Conservation (phyloP, 2,888 invertebrate species). For the Hypselothyrea guttata region DNA sequence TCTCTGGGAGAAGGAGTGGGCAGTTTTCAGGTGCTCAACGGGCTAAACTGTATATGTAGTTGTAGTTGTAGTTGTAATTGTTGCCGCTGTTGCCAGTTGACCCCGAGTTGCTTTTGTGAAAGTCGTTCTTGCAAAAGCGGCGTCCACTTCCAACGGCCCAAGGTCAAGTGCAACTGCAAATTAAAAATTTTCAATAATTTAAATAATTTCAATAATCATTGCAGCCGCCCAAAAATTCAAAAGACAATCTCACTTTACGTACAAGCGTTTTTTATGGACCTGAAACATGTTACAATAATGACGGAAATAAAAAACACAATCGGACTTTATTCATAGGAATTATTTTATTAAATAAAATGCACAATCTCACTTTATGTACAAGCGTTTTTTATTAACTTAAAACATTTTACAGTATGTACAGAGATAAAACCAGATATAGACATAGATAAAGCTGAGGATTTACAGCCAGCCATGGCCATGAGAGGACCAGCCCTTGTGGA, state of each 20-base stretch:
- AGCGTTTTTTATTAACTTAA: slow-evolving; percentile 47
- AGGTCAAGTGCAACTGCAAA: slow-evolving; percentile 79
- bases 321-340: too few species aligned
- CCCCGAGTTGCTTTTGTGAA: slow-evolving; percentile 67
- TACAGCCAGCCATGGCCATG: slow-evolving; percentile 66
- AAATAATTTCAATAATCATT: slow-evolving; percentile 8
- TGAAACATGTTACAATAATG: too few species aligned
- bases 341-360: slow-evolving; percentile 24
- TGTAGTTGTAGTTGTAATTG: slow-evolving; percentile 8
- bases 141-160: slow-evolving; percentile 47
- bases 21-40: slow-evolving; percentile 34
- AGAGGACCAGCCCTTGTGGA: slow-evolving; percentile 69
- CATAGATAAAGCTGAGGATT: too few species aligned
- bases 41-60: slow-evolving; percentile 12
- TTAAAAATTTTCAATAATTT: too few species aligned
- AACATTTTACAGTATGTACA: slow-evolving; percentile 69
- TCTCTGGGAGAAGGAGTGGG: slow-evolving; percentile 48
- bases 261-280: background rate
- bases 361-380: slow-evolving; percentile 58
- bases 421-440: slow-evolving; percentile 12
- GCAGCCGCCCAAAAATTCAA: background rate
- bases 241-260: background rate
- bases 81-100: slow-evolving; percentile 36
- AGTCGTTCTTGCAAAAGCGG: slow-evolving; percentile 73
- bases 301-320: too few species aligned